Evolutionary conservation across 2,797 vertebrate genomes (phyloP), one percentile per base, ranked within the genome.

Genomic region (Cynopterus sphinx): DNA sequence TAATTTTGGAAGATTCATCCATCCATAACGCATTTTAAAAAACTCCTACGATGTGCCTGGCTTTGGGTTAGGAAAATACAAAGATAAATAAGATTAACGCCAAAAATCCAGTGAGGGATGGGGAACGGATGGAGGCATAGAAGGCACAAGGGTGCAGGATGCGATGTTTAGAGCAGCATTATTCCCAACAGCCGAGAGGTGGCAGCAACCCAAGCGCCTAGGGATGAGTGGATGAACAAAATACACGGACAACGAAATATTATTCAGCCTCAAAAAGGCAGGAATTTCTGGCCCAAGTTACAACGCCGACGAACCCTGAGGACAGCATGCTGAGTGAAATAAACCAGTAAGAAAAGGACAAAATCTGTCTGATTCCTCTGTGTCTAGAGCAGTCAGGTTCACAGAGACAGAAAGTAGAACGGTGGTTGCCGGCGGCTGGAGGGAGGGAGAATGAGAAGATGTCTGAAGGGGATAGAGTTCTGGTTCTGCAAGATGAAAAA

Each of bases 51-150:
- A 68, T 61, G 83, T 91, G 55, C 22, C 63, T 36, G 73, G 59
- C 46, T 94, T 39, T 83, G 10, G 28, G 1, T 78, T 75, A 91
- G 28, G 15, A 51, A 22, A 91, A 67, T 55, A 82, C 3, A 83
- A 89, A 83, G 28, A 94, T 46, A 51, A 96, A 71, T 33, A 88
- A 77, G 75, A 91, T 49, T n/a, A 61, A 81, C 31, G 65, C 36
- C 39, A 53, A 49, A 28, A 73, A 65, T 21, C 49, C 55, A 63
- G 78, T 28, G 73, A 19, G 13, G 31, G 70, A 4, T 75, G 46
- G 63, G n/a, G 59, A 86, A 17, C 1, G 11, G 59, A 55, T 36
- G 28, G 73, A 65, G 10, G 41, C 6, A 46, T 3, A 33, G 41
- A 68, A 19, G 51, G 61, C 24, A 28, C 6, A 57, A 61, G 74